Evolutionary conservation across 2,888 invertebrate genomes (phyloP), one percentile per base, ranked within the genome.

Genomic region (Synanthedon tipuliformis): DNA sequence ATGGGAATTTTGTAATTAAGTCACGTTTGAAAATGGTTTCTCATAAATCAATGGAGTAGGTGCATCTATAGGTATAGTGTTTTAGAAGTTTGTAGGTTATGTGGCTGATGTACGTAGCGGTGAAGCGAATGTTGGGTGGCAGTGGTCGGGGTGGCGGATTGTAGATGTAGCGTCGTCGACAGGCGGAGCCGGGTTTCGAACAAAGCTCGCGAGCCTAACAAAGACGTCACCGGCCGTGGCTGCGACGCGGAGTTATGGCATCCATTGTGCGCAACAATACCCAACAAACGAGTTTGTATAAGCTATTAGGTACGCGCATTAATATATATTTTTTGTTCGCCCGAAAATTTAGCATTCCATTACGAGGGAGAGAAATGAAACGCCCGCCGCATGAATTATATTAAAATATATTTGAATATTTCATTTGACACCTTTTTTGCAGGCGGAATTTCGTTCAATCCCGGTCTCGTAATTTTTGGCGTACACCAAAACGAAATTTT

Each of bases 341-440:
- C 85, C 80, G 83, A 86, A 86, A 86, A 87, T 87, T 87, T 85
- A 81, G 87, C 87, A 86, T 87, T 87, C 87, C 87, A 86, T 87
- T 87, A 87, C 85, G 80, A 79, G 87, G 87, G 86, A 85, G 85
- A 84, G 87, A 86, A 86, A 87, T 87, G 86, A 85, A 87, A 87
- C 84, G 85, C 86, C 84, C 84, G 87, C 86, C 82, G 86, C 85
- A 86, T 87, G 87, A 87, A 87, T 87, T 87, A 87, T 87, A 87
- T 87, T 87, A 87, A 86, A 87, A 87, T 87, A 87, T 86, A 87
- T 87, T 87, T 87, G 87, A 87, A 87, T 87, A 87, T 87, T 87
- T 87, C 87, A 87, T 87, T 87, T 87, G 87, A 87, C 87, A 87
- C 87, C 87, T 86, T 86, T 86, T 85, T 86, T 81, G 80, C 81